Evolutionary conservation across 2,888 invertebrate genomes (phyloP), one percentile per base, ranked within the genome.

Genomic region (Merodon equestris): DNA sequence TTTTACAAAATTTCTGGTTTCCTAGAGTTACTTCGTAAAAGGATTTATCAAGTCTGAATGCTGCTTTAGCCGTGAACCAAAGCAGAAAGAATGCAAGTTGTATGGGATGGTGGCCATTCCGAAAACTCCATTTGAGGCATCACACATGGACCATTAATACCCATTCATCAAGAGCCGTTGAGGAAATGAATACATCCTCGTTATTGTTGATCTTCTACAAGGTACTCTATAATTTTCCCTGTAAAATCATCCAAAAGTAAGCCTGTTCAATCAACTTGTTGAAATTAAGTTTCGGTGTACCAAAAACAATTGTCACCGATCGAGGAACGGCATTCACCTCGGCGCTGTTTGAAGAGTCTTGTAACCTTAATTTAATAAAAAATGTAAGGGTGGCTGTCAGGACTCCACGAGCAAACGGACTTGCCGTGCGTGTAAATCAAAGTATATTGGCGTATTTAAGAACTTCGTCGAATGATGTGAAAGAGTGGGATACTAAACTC

Each of bases 251-350:
- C 58, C 0, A 67, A 53, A 14, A 67, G 19, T 1, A 57, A 57
- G n/a, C 73, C n/a, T 1, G 18, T 47, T 1, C 10, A 0, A 61
- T 18, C 14, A 58, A 18, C 14, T 53, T 18, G 38, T 34, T 50
- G 13, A 50, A 17, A 12, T 40, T 34, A 14, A 50, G 13, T 34
- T 61, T 42, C 18, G 61, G 61, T 7, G 14, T 64, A 14, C 63
- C 9, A 47, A n/a, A n/a, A n/a, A n/a, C n/a, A n/a, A n/a, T n/a
- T n/a, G n/a, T n/a, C n/a, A n/a, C n/a, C n/a, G n/a, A 74, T 9
- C 12, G 70, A n/a, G 74, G 64, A 9, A 70, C 64, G 0, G 61
- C 64, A 1, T 72, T 72, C 40, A 77, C 67, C 4, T 79, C 77
- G 1, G 14, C 42, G 7, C 10, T 15, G 4, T 71, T 70, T n/a